Percentiles rank a stretch among this genome's conserved stretches.
These are phyloP conservation scores for Grallaria varia DNA, from an alignment of 2,113 vertebrate genomes.

Conservation along the genomic window DNA sequence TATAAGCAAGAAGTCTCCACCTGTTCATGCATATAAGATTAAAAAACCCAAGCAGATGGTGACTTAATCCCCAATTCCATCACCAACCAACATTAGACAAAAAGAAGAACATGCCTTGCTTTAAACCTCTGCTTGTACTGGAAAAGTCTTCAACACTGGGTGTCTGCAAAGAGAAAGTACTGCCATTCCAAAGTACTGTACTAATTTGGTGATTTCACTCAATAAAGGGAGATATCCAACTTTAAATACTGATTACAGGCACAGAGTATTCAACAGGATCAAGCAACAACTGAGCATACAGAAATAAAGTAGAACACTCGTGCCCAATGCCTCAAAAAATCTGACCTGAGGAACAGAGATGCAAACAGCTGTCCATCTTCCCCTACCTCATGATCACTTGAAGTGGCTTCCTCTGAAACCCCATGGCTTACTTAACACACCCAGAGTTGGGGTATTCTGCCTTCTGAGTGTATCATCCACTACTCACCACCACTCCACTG, in stretches of 20 bases:
- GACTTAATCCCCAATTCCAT: neutral
- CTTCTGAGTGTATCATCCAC: neutral
- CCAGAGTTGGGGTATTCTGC: neutral
- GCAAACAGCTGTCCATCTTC: neutral
- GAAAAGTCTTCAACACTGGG: neutral
- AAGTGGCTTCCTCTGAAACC: neutral
- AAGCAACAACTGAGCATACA: neutral
- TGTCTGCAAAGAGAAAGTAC: neutral
- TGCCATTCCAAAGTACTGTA: neutral
- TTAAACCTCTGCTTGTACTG: neutral
- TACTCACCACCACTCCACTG: neutral
- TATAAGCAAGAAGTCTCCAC: neutral
- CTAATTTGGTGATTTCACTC: neutral
- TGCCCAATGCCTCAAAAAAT: neutral
- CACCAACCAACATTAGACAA: neutral
- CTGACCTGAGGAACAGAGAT: neutral
- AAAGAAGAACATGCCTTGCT: neutral
- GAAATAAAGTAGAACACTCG: neutral
- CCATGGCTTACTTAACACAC: neutral
- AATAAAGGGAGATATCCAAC: neutral
- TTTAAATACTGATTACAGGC: neutral
- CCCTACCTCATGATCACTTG: fast-evolving
- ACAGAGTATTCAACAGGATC: neutral
- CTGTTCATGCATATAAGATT: neutral
- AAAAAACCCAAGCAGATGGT: constrained; percentile 11